Percentiles rank a stretch among this genome's conserved stretches.
Evolutionary conservation across 2,888 invertebrate species (phyloP).

Genomic region (Gymnocheta viridis): DNA sequence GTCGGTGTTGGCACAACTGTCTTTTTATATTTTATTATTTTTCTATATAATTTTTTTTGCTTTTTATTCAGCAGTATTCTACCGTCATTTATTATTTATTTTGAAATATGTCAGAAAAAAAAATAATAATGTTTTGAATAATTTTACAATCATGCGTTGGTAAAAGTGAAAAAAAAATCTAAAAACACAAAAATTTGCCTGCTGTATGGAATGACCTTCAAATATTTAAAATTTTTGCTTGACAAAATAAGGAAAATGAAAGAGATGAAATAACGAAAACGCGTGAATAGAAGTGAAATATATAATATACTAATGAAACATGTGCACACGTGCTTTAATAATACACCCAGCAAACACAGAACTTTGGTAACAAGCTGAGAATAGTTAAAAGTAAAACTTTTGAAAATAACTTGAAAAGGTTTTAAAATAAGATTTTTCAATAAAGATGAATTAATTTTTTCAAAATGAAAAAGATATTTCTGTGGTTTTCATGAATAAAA

Average conservation of each 20-base stretch:
- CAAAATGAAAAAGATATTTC: too few relatives aligned
- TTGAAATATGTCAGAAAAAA: too few relatives aligned
- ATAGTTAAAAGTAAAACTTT: too few relatives aligned
- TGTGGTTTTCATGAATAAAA: too few relatives aligned
- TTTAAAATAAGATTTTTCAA: too few relatives aligned
- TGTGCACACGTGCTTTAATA: too few relatives aligned
- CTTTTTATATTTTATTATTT: neutral
- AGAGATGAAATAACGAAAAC: neutral
- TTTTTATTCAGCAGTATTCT: neutral
- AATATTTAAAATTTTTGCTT: neutral
- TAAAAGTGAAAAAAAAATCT: constrained; percentile 3
- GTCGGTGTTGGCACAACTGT: constrained; percentile 27
- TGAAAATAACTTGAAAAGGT: too few relatives aligned
- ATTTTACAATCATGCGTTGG: constrained; percentile 24
- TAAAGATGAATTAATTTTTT: too few relatives aligned
- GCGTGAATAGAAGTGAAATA: neutral
- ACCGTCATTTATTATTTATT: constrained; percentile 49
- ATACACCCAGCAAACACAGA: too few relatives aligned
- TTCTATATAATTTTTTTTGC: neutral
- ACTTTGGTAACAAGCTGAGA: too few relatives aligned
- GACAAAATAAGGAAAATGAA: neutral
- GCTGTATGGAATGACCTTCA: constrained; percentile 10
- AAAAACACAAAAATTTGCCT: constrained; percentile 28
- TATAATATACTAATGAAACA: too few relatives aligned
- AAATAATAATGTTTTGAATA: constrained; percentile 3